Evolutionary conservation across 2,888 invertebrate genomes (phyloP), one percentile per base, ranked within the genome.

Genomic region (Rhagonycha lutea): DNA sequence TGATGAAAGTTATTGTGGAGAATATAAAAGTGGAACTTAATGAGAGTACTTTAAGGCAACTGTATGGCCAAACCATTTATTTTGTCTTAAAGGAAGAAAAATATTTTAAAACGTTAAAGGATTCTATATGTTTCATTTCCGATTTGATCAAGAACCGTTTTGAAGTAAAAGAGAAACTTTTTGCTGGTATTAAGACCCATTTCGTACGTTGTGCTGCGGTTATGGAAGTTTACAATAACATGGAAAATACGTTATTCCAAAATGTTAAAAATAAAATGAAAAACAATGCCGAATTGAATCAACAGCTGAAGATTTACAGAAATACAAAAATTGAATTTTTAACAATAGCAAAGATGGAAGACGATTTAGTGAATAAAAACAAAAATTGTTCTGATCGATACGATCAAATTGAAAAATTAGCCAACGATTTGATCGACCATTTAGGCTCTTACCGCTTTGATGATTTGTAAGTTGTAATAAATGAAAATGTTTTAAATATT

Each of bases 1-100:
- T 74, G 2, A 74, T 78, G 11, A 76, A 73, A 74, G 10, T 73
- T n/a, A 7, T 76, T 4, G 72, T 78, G 32, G 69, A 47, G 24
- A 61, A 74, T 63, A 26, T 24, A 0, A 70, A 72, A 8, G 68
- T 61, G 10, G 71, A 76, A 47, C 76, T 76, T 28, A 61, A 69
- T n/a, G 69, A 68, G 28, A 70, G 75, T 2, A 69, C 74, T 3
- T 32, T 70, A 12, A 74, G 63, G 65, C 61, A 60, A 14, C 14
- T 76, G 10, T 47, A 72, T 24, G 69, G 70, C 3, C 78, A 76
- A 14, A 67, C 62, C 0, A 61, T 73, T 14, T 74, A 63, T 70
- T 70, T 74, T 1, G 24, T 78, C 7, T 10, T 23, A 3, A 65
- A 72, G 47, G 74, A 78, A 68, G 61, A 24, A 9, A 76, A 73